A percentile compares a stretch with the other conserved stretches of the same genome.
These are phyloP conservation scores for Zaprionus bogoriensis DNA, from an alignment of 2,888 invertebrate species.

Conservation along the genomic window DNA sequence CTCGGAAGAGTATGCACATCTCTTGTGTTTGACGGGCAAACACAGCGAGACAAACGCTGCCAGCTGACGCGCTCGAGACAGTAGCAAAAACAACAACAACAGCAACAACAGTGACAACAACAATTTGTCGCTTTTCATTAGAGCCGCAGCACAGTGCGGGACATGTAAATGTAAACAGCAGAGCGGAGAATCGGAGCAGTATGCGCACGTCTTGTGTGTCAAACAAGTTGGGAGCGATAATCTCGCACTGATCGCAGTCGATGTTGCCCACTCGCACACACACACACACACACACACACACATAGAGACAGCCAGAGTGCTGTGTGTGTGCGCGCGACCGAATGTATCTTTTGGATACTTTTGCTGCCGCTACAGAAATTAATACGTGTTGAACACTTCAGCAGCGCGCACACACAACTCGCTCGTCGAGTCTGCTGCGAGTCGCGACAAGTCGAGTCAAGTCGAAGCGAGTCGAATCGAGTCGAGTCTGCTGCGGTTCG, in stretches of 20 bases:
- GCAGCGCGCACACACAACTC: slow-evolving; percentile 69
- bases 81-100: too few species aligned
- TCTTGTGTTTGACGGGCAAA: slow-evolving; percentile 28
- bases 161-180: slow-evolving; percentile 57
- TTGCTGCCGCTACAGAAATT: slow-evolving; percentile 72
- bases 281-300: slow-evolving; percentile 37
- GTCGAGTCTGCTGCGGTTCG: not conserved
- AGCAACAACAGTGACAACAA: slow-evolving; percentile 56
- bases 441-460: slow-evolving; percentile 4
- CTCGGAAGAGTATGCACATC: slow-evolving; percentile 31
- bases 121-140: slow-evolving; percentile 62
- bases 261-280: slow-evolving; percentile 53
- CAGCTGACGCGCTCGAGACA: slow-evolving; percentile 63
- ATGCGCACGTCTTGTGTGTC: slow-evolving; percentile 59
- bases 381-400: slow-evolving; percentile 80
- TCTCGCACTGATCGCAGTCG: slow-evolving; percentile 45
- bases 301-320: not conserved
- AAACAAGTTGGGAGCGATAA: slow-evolving; percentile 68
- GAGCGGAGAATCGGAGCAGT: slow-evolving; percentile 33
- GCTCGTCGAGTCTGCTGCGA: slow-evolving; percentile 28
- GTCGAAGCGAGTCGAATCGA: not conserved
- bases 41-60: slow-evolving; percentile 4
- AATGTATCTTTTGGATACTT: slow-evolving; percentile 72
- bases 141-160: slow-evolving; percentile 9
- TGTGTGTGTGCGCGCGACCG: slow-evolving; percentile 44